phyloP scores from a whole-genome alignment of 1,140 invertebrate species.

The Kradibia gibbosae region DNA sequence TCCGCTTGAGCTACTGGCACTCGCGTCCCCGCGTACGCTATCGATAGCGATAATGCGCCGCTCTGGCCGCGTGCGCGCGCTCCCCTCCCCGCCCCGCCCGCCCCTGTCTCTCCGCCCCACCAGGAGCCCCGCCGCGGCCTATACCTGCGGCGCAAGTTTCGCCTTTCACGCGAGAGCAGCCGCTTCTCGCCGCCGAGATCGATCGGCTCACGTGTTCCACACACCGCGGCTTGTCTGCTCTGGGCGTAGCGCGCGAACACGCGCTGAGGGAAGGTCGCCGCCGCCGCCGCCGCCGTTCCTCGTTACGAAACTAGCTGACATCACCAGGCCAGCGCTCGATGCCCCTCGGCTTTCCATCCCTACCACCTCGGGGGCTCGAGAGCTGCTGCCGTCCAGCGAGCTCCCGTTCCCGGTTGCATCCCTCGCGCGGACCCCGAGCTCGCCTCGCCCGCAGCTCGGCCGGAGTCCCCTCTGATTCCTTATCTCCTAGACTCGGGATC shows the following conservation, averaged over 20 bases:
- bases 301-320: conserved; percentile 46
- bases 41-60: conserved; percentile 20
- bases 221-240: not conserved
- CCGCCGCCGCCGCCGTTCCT: conserved; percentile 39
- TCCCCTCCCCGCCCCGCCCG: not conserved
- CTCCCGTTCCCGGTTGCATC: too few relatives aligned
- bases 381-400: too few relatives aligned
- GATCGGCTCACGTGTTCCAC: conserved; percentile 21
- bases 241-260: not conserved
- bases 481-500: too few relatives aligned
- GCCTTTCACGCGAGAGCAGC: conserved; percentile 40
- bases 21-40: not conserved
- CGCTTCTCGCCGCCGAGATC: conserved; percentile 4
- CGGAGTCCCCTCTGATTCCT: too few relatives aligned
- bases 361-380: too few relatives aligned
- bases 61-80: not conserved
- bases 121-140: too few relatives aligned
- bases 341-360: not conserved
- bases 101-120: not conserved
- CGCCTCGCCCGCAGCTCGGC: not conserved
- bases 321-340: conserved; percentile 4
- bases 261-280: conserved; percentile 41
- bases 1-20: not conserved
- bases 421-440: too few relatives aligned
- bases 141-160: conserved; percentile 27